Base-by-base conservation (phyloP, 1,140 invertebrate species). In the Hycleus phaleratus region DNA sequence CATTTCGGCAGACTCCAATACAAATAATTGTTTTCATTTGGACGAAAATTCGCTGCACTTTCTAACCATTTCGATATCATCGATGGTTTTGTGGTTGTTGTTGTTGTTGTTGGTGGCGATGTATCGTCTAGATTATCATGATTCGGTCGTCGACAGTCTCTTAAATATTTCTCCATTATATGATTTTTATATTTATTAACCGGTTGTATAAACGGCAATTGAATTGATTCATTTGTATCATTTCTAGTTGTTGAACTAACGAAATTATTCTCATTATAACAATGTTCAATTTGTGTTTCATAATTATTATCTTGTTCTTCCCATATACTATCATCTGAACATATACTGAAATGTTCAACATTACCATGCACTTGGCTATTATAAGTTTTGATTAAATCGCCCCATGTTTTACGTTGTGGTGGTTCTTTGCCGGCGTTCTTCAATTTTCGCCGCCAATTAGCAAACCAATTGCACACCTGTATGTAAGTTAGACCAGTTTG, bases 401-500 rank as follows among this genome's bases (percentile, higher is more conserved):
- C 84, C 85, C 85, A 87, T 0, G 84, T 84, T 62, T 80, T 81
- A 61, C 82, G 79, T 48, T 81, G 79, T 26, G 78, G 76, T 63
- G 78, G 76, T 63, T 84, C 81, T 39, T 75, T 76, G 52, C 83
- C 82, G 2, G 83, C 83, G 62, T 85, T 86, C 72, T 86, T 86
- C 38, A 87, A 68, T 70, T 86, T 86, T 63, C 85, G 72, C 39
- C 85, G 78, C 85, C 85, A 86, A 61, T 87, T 87, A 12, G 85
- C 85, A 69, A 87, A 87, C 85, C 85, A 87, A 68, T 87, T 87
- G 64, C 85, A 87, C 43, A 87, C 85, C 75, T 86, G 84, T 64
- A 85, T 84, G 61, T 86, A 85, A 8, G 84, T 86, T 24, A 86
- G 72, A 26, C 84, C 85, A 6, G 85, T 86, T 74, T 86, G 81